These are phyloP conservation scores for Thaumatotibia leucotreta DNA, from an alignment of 1,140 invertebrate species.

Conservation along the genomic window DNA sequence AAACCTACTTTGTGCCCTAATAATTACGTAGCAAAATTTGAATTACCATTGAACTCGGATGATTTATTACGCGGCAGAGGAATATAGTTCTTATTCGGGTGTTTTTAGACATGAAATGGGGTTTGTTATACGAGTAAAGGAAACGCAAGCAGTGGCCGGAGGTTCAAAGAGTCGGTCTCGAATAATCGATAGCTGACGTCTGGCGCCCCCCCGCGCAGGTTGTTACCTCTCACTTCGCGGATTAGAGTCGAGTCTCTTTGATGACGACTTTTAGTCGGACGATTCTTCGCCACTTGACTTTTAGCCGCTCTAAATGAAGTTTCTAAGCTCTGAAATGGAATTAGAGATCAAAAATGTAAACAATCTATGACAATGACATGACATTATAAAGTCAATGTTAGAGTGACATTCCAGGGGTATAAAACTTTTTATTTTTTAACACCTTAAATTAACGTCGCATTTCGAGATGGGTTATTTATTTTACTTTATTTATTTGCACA, in stretches of 20 bases:
- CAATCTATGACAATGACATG: too few species aligned
- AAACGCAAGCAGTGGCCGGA: constrained; percentile 47
- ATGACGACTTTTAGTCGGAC: neutral
- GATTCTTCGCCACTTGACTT: neutral
- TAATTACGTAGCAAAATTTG: neutral
- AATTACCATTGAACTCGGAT: constrained; percentile 8
- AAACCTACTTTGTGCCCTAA: neutral
- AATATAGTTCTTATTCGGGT: constrained; percentile 40
- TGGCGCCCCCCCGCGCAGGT: constrained; percentile 49
- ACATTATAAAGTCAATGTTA: too few species aligned
- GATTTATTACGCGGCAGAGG: neutral
- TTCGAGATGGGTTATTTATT: too few species aligned
- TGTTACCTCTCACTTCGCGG: constrained; percentile 44
- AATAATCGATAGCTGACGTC: constrained; percentile 75
- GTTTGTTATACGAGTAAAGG: constrained; percentile 32
- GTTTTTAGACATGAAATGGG: constrained; percentile 46
- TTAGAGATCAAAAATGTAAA: too few species aligned
- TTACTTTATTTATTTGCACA: too few species aligned
- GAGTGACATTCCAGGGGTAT: too few species aligned
- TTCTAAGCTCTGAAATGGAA: too few species aligned
- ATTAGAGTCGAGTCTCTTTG: constrained; percentile 25
- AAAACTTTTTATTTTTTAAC: too few species aligned
- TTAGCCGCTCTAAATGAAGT: neutral
- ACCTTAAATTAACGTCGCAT: too few species aligned
- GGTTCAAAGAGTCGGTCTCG: constrained; percentile 61